Evolutionary conservation across 2,888 invertebrate genomes (phyloP), one percentile per base, ranked within the genome.

Genomic region (Meloe dianella): DNA sequence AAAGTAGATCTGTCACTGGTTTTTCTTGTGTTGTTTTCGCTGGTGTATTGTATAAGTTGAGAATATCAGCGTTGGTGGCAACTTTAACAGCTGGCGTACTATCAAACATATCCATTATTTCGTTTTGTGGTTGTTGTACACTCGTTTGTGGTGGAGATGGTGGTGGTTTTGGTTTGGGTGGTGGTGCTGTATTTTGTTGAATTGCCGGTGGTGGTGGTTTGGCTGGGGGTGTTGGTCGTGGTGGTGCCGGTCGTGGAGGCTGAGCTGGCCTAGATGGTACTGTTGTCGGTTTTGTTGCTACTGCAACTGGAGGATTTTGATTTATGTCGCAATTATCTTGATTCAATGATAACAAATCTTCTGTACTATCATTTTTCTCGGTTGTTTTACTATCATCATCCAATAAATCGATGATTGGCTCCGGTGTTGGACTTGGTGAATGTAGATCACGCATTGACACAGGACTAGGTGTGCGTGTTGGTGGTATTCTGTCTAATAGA

Each of bases 391-490:
- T 87, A 12, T 88, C 84, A 68, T 91, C 87, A 83, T 92, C 90
- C 29, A 90, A 85, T 12, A 90, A 82, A 81, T 90, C 90, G 67
- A 88, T 85, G 1, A 85, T 86, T 20, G 88, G 87, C 73, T 90
- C 90, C 0, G 90, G 93, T 0, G 94, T 94, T 2, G 94, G 95
- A 77, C 94, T 93, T 0, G 95, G 94, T 0, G 94, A 93, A 80
- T 94, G 93, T 10, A 92, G 85, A 75, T 92, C 92, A 54, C 92
- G 85, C 85, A 93, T 92, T 10, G 94, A 91, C 0, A 94, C 92
- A 0, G 95, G 95, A 81, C 94, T 95, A 0, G 95, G 95, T 0
- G 94, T 93, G 72, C 95, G 88, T 0, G 94, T 95, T 6, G 91
- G 93, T 61, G 94, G 93, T 68, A 95, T 89, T 67, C 94, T 90